A percentile compares a stretch with the other conserved stretches of the same genome.
Conservation (phyloP, 2,797 vertebrate genomes). For the Cuniculus paca region DNA sequence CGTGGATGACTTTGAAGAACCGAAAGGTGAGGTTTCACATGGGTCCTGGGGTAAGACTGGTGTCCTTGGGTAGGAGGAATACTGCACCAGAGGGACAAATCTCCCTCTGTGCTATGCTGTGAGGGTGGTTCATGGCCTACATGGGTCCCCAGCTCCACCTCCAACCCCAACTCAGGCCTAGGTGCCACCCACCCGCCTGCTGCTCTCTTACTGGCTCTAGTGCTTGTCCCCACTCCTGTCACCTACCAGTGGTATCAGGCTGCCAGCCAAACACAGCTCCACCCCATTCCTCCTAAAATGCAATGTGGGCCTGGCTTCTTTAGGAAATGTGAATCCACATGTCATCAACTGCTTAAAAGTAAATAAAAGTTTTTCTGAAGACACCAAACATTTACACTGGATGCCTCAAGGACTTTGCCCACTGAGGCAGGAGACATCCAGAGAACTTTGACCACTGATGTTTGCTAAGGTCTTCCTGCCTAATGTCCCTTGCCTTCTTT, state of each 20-base stretch:
- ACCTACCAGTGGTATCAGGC: background rate
- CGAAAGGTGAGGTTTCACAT: background rate
- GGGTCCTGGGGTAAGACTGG: background rate
- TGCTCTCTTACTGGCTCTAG: background rate
- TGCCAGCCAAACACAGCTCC: background rate
- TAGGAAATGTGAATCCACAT: background rate
- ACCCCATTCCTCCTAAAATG: background rate
- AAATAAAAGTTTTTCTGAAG: background rate
- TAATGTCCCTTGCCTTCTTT: background rate
- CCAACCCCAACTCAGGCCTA: background rate
- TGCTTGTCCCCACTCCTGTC: background rate
- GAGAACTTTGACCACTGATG: background rate
- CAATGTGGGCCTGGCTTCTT: background rate
- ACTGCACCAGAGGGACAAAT: background rate
- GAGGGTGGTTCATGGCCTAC: background rate
- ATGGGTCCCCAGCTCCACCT: background rate
- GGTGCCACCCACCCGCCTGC: background rate
- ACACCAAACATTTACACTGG: background rate
- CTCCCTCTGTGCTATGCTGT: background rate
- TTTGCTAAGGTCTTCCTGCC: background rate
- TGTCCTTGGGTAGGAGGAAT: background rate
- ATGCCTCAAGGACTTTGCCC: background rate
- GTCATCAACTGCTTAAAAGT: background rate
- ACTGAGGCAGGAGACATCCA: background rate
- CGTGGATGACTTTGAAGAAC: background rate